These are phyloP conservation scores for Erebia palarica DNA, from an alignment of 2,888 invertebrate species.

Conservation along the genomic window DNA sequence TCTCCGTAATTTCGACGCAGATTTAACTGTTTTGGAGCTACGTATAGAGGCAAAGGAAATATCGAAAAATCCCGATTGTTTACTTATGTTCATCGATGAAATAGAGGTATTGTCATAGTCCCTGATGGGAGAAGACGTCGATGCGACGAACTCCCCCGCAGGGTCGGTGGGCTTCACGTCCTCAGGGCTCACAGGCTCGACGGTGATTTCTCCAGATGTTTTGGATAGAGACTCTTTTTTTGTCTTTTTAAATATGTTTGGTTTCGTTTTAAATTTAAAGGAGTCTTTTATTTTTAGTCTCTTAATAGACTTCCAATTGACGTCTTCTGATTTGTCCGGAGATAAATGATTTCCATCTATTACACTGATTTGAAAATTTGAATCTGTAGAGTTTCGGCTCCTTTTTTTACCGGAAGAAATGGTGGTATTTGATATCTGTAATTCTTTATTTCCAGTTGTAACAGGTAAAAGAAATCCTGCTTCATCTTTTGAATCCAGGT, in stretches of 20 bases:
- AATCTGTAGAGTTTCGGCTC: slow-evolving; percentile 76
- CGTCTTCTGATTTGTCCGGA: slow-evolving; percentile 75
- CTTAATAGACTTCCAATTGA: slow-evolving; percentile 79
- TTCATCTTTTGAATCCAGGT: slow-evolving; percentile 72
- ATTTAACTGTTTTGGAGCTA: slow-evolving; percentile 74
- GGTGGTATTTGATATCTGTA: slow-evolving; percentile 73
- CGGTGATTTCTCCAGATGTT: slow-evolving; percentile 67
- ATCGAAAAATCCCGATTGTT: slow-evolving; percentile 78
- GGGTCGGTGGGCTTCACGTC: slow-evolving; percentile 72
- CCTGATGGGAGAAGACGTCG: slow-evolving; percentile 75
- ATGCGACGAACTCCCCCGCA: slow-evolving; percentile 70
- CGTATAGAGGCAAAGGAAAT: slow-evolving; percentile 75
- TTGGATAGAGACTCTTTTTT: slow-evolving; percentile 73
- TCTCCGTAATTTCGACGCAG: slow-evolving; percentile 73
- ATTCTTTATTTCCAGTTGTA: slow-evolving; percentile 62
- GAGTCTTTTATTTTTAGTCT: slow-evolving; percentile 79
- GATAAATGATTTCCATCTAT: slow-evolving; percentile 64
- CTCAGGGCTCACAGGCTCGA: slow-evolving; percentile 72
- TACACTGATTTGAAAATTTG: slow-evolving; percentile 72
- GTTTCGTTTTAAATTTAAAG: slow-evolving; percentile 77
- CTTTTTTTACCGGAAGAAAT: slow-evolving; percentile 78
- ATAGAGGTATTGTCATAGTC: slow-evolving; percentile 76
- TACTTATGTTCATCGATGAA: slow-evolving; percentile 75
- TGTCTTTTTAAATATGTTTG: slow-evolving; percentile 74
- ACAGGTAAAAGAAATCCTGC: slow-evolving; percentile 64